Evolutionary conservation across 2,888 invertebrate species (phyloP), one percentile per base, ranked within the genome.

Genomic region (Hipparchia semele): DNA sequence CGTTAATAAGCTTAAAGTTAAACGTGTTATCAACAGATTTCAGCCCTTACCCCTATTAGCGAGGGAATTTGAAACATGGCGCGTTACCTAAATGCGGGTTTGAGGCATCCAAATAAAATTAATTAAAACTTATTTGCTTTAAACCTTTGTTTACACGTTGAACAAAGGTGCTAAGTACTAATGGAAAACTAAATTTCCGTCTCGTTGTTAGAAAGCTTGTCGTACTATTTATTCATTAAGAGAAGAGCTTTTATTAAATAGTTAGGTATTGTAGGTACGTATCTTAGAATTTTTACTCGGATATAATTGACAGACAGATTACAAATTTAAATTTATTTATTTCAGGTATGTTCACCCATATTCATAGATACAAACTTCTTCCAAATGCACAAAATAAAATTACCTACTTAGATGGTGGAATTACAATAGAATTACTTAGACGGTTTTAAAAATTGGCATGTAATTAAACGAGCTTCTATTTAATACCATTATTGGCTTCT

Each of bases 1-100:
- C 10, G 53, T 54, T 69, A 73, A 71, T 67, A 56, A 56, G 49
- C 61, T 51, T 66, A 62, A 70, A 73, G 71, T 75, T 51, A 53
- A 56, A 68, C 2, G 62, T 72, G 68, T 75, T 73, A 72, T 74
- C 73, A 72, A 72, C 67, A 54, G 75, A 71, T 58, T 71, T 62
- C 71, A 74, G 72, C 70, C 73, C 68, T 75, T 68, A 65, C 75
- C 75, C 75, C 74, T 73, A 78, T 76, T 77, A 78, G 75, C 68
- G 59, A 60, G 72, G 71, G 74, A 75, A 72, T 78, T 75, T 66
- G 71, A 72, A 73, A 76, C 74, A 75, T 73, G 61, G 59, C 73
- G 75, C 56, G 51, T 59, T 71, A 73, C 71, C 69, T 74, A 75
- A 78, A 76, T 76, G 73, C 77, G 75, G 73, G 75, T 65, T 65